These are phyloP conservation scores for Eupsilia transversa DNA, from an alignment of 2,888 invertebrate species.

Conservation along the genomic window DNA sequence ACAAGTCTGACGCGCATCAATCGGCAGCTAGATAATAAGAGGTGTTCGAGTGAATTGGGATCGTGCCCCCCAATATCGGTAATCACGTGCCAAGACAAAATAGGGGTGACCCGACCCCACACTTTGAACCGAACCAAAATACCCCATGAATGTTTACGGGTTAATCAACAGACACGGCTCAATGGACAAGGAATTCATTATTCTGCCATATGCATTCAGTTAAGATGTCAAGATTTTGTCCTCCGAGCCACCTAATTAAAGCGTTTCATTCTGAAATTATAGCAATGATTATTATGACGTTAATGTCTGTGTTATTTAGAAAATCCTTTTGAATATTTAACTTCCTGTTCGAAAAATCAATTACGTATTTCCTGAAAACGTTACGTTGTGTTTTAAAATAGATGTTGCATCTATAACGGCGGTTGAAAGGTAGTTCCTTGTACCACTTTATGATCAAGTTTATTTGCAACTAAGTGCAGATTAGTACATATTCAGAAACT, in stretches of 20 bases:
- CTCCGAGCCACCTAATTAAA: constrained; percentile 43
- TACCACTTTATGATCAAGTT: not conserved
- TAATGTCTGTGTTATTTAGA: constrained; percentile 40
- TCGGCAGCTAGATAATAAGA: constrained; percentile 81
- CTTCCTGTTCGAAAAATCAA: constrained; percentile 28
- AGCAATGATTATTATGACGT: constrained; percentile 50
- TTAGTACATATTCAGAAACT: constrained; percentile 18
- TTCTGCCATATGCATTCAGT: constrained; percentile 71
- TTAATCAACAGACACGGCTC: constrained; percentile 80
- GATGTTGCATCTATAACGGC: not conserved
- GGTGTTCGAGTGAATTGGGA: constrained; percentile 83
- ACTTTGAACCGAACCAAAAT: constrained; percentile 78
- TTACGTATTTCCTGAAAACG: constrained; percentile 23
- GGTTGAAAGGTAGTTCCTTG: not conserved
- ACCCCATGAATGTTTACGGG: constrained; percentile 83
- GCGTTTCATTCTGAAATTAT: constrained; percentile 50
- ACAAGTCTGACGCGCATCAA: constrained; percentile 74
- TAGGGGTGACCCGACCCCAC: constrained; percentile 81
- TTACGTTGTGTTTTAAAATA: constrained; percentile 33
- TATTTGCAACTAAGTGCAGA: constrained; percentile 21
- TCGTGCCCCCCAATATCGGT: constrained; percentile 85
- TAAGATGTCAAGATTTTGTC: constrained; percentile 61
- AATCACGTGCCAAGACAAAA: constrained; percentile 83
- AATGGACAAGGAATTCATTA: constrained; percentile 76
- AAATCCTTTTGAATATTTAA: constrained; percentile 22